Evolutionary conservation across 1,140 invertebrate species (phyloP).

Genomic region (Monochamus saltuarius): DNA sequence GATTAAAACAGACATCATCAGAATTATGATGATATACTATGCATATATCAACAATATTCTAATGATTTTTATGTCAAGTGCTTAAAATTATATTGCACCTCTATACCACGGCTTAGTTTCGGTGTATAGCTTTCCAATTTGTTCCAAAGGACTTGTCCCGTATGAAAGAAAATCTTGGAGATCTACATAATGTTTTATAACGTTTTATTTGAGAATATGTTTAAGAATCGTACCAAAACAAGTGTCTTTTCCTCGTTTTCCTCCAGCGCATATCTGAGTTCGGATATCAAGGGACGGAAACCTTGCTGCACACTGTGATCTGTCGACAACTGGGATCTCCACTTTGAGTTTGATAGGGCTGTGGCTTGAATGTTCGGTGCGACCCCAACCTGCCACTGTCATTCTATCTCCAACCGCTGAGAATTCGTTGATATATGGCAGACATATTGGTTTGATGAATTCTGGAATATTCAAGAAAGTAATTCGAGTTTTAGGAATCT

Average conservation of each 20-base stretch:
- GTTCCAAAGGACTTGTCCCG: too few relatives aligned
- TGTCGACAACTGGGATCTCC: constrained; percentile 52
- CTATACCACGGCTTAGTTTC: too few relatives aligned
- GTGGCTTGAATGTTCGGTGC: constrained; percentile 52
- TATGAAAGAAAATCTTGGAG: too few relatives aligned
- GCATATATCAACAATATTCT: too few relatives aligned
- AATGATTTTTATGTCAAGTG: too few relatives aligned
- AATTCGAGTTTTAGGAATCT: too few relatives aligned
- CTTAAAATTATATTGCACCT: too few relatives aligned
- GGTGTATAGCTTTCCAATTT: too few relatives aligned
- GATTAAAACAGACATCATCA: too few relatives aligned
- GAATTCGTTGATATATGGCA: constrained; percentile 55
- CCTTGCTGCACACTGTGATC: constrained; percentile 47
- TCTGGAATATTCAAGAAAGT: constrained; percentile 40
- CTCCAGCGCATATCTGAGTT: constrained; percentile 65
- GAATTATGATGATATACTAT: too few relatives aligned
- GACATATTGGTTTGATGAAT: constrained; percentile 66
- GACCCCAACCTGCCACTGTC: constrained; percentile 68
- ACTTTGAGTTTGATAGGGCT: constrained; percentile 52
- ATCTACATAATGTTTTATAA: too few relatives aligned
- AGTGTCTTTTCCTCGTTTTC: constrained; percentile 62
- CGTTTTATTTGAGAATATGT: too few relatives aligned
- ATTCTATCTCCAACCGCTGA: constrained; percentile 47
- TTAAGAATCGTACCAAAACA: constrained; percentile 52
- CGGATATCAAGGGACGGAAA: constrained; percentile 53